phyloP scores from a whole-genome alignment of 2,888 invertebrate genomes.

The Scrobipalpa atriplicella region DNA sequence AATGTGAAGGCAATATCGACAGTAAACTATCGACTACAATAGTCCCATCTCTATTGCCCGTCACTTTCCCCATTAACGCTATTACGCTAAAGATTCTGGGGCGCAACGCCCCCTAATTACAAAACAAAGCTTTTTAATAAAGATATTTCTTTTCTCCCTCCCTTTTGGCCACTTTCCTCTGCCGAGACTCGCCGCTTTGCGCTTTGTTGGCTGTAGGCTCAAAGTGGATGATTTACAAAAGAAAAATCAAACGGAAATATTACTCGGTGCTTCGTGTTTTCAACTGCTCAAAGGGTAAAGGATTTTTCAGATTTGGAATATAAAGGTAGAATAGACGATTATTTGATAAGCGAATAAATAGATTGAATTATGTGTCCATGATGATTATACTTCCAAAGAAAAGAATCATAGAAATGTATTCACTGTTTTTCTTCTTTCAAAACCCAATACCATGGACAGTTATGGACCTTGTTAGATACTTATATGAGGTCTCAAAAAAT shows the following conservation, averaged over 20 bases:
- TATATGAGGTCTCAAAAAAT: background rate
- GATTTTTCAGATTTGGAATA: no score
- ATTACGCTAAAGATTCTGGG: slow-evolving; percentile 73
- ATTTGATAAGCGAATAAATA: no score
- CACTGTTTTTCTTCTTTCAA: no score
- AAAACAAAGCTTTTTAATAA: slow-evolving; percentile 77
- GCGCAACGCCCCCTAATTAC: slow-evolving; percentile 68
- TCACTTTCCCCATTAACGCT: slow-evolving; percentile 64
- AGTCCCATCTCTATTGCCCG: slow-evolving; percentile 36
- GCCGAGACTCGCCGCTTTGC: background rate
- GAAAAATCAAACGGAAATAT: background rate
- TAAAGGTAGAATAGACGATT: no score
- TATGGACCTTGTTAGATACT: background rate
- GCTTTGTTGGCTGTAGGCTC: slow-evolving; percentile 14
- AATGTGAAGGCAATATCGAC: background rate
- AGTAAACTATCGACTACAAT: slow-evolving; percentile 23
- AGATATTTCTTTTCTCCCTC: slow-evolving; percentile 58
- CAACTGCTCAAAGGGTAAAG: background rate
- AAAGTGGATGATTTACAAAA: slow-evolving; percentile 1
- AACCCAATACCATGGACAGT: no score
- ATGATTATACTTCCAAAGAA: no score
- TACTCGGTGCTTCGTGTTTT: background rate
- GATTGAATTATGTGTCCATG: no score
- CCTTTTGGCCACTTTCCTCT: slow-evolving; percentile 31
- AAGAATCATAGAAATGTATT: no score